Evolutionary conservation across 2,797 vertebrate species (phyloP).

Genomic region (Hephaestus fuliginosus): DNA sequence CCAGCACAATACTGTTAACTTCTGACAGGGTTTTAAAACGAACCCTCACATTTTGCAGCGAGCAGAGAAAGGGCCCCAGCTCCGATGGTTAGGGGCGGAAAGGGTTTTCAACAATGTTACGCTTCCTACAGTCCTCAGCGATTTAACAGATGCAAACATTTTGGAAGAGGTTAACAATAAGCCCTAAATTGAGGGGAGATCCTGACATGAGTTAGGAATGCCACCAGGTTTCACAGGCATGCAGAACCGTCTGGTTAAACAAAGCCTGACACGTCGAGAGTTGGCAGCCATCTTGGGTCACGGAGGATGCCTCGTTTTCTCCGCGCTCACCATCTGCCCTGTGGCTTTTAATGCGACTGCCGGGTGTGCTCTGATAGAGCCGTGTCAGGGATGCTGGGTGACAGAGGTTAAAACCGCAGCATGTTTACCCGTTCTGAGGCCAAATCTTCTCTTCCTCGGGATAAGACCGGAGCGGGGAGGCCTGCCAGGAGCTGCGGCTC

Average conservation of each 20-base stretch:
- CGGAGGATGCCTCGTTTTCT: conserved; percentile 21
- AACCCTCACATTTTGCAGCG: conserved; percentile 20
- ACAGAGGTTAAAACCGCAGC: conserved; percentile 63
- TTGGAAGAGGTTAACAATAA: conserved; percentile 52
- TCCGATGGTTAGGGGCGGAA: conserved; percentile 5
- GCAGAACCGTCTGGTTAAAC: conserved; percentile 36
- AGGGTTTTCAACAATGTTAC: conserved; percentile 10
- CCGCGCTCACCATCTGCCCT: conserved; percentile 13
- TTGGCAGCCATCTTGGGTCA: conserved; percentile 34
- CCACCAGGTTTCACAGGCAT: conserved; percentile 21
- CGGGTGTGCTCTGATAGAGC: conserved; percentile 44
- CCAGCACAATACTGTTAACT: conserved; percentile 18
- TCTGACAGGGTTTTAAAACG: conserved; percentile 26
- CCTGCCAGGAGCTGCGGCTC: conserved; percentile 68
- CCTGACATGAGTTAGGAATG: conserved; percentile 45
- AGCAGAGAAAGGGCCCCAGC: not conserved
- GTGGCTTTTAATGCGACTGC: conserved; percentile 47
- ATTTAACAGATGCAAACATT: conserved; percentile 49
- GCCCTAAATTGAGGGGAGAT: conserved; percentile 42
- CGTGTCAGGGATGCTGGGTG: conserved; percentile 56
- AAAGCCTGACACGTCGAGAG: conserved; percentile 8
- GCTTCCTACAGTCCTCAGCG: conserved; percentile 30
- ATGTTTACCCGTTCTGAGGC: conserved; percentile 47
- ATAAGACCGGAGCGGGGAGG: conserved; percentile 41
- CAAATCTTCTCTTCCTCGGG: conserved; percentile 63